phyloP scores from a whole-genome alignment of 2,797 vertebrate genomes.

The Sebastes itinus region DNA sequence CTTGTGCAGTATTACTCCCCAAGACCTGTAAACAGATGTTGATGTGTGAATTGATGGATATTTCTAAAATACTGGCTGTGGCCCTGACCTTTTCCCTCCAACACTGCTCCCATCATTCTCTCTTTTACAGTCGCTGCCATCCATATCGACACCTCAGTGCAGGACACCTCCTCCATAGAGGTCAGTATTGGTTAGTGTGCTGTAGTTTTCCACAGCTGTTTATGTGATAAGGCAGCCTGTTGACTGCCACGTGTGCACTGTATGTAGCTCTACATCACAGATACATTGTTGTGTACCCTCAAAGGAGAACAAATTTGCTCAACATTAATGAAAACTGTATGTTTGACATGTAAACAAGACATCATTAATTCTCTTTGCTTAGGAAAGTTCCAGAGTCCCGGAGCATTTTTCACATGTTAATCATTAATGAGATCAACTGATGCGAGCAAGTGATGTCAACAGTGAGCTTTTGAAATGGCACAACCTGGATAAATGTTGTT shows the following conservation, averaged over 20 bases:
- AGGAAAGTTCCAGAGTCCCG: constrained; percentile 45
- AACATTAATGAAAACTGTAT: constrained; percentile 32
- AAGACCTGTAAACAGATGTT: too few species aligned
- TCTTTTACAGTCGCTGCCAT: not conserved
- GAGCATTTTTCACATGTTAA: constrained; percentile 65
- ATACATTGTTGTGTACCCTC: constrained; percentile 5
- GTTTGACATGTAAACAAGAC: constrained; percentile 35
- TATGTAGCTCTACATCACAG: not conserved
- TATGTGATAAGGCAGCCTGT: not conserved
- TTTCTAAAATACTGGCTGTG: not conserved
- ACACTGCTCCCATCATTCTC: not conserved
- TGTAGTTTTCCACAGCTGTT: constrained; percentile 54
- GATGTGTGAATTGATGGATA: not conserved
- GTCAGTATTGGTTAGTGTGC: constrained; percentile 61
- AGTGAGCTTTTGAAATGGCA: constrained; percentile 19
- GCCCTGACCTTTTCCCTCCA: not conserved
- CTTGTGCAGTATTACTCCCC: too few species aligned
- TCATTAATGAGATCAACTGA: constrained; percentile 65
- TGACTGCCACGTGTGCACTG: not conserved
- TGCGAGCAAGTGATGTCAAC: constrained; percentile 40
- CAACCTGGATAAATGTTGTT: not conserved
- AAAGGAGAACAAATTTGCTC: constrained; percentile 31
- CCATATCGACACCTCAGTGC: not conserved
- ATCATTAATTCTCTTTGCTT: constrained; percentile 47
- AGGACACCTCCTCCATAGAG: constrained; percentile 14